phyloP scores from a whole-genome alignment of 2,797 vertebrate species.

The Enteromius unitaeniatus region DNA sequence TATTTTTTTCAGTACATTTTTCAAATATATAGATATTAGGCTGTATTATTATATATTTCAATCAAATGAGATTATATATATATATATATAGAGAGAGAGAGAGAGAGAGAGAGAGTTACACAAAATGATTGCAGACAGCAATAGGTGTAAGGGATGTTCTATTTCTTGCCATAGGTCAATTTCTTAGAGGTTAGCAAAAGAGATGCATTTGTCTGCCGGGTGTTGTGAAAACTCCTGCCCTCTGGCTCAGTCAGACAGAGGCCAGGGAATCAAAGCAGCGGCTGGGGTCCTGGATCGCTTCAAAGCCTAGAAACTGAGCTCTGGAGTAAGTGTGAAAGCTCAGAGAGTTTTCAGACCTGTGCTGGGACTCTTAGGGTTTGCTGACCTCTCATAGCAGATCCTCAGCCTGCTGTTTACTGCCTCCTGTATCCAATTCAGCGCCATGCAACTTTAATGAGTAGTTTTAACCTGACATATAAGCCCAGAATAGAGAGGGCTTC shows the following conservation, averaged over 20 bases:
- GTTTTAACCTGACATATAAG: constrained; percentile 37
- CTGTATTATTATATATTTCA: no score
- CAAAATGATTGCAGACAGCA: neutral
- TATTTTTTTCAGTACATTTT: no score
- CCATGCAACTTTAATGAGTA: constrained; percentile 59
- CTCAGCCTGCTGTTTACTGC: constrained; percentile 37
- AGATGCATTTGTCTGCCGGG: constrained; percentile 13
- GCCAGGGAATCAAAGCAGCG: constrained; percentile 39
- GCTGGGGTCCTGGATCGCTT: constrained; percentile 20
- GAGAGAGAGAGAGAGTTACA: no score
- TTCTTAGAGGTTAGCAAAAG: constrained; percentile 15
- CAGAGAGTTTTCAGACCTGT: constrained; percentile 16
- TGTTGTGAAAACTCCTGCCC: constrained; percentile 30
- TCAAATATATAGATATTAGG: no score
- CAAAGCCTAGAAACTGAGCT: constrained; percentile 43
- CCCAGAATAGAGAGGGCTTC: constrained; percentile 35
- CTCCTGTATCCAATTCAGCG: constrained; percentile 36
- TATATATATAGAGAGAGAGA: no score
- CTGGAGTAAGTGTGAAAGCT: constrained; percentile 14
- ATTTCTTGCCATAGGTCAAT: constrained; percentile 6
- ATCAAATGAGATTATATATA: no score
- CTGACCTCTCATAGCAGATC: constrained; percentile 38
- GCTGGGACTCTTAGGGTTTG: constrained; percentile 26
- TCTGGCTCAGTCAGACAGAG: constrained; percentile 45
- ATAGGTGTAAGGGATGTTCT: neutral